A percentile compares a stretch with the other conserved stretches of the same genome.
Conservation (phyloP, 2,797 vertebrate genomes). For the Takifugu ocellatus region DNA sequence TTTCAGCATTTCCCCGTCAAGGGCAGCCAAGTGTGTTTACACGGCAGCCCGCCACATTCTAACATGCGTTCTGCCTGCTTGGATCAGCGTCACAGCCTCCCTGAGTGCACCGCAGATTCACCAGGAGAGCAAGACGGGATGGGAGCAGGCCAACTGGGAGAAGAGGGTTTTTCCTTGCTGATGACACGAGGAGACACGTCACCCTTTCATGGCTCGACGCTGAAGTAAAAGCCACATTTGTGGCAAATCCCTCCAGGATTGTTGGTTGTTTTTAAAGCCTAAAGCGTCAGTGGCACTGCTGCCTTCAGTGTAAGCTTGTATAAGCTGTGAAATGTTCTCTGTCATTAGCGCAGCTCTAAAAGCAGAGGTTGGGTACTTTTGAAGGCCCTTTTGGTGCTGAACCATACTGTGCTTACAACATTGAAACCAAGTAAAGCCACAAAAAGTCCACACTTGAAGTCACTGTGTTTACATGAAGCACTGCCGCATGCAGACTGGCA, state of each 20-base stretch:
- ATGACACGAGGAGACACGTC: constrained; percentile 1
- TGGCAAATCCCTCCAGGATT: neutral
- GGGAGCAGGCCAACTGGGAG: constrained; percentile 19
- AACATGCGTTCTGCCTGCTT: constrained; percentile 63
- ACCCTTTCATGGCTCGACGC: neutral
- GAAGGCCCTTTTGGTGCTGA: too few relatives aligned
- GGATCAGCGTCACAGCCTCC: constrained; percentile 62
- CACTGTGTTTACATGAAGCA: neutral
- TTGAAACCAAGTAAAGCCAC: too few relatives aligned
- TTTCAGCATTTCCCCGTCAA: constrained; percentile 50
- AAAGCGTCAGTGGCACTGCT: neutral
- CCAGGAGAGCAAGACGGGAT: constrained; percentile 20
- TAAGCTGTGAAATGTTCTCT: too few relatives aligned
- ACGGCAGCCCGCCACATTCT: constrained; percentile 51
- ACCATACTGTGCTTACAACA: too few relatives aligned
- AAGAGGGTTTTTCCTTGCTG: constrained; percentile 5
- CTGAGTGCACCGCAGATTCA: constrained; percentile 41
- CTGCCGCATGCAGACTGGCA: neutral
- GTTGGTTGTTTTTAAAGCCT: neutral
- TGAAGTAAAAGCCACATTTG: neutral
- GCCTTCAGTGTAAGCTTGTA: too few relatives aligned
- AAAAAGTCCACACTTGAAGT: too few relatives aligned
- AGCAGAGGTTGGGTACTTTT: too few relatives aligned
- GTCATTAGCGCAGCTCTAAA: too few relatives aligned
- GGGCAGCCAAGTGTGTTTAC: constrained; percentile 65